Evolutionary conservation across 2,888 invertebrate genomes (phyloP), one percentile per base, ranked within the genome.

Genomic region (Epinotia demarniana): DNA sequence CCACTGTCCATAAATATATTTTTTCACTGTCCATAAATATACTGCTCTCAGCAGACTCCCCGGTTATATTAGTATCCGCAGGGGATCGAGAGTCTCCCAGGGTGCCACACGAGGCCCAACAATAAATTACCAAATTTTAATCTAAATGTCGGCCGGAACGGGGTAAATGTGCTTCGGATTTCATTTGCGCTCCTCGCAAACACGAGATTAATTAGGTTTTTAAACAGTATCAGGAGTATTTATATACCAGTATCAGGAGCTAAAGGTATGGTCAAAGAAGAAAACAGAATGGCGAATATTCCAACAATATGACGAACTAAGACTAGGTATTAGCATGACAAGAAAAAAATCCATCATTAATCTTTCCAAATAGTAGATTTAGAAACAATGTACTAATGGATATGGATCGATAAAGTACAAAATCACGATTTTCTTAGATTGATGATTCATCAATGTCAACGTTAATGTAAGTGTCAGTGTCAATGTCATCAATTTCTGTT

Each of bases 121-220:
- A 57, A 66, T 73, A 73, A 60, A 73, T 73, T 53, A 66, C 33
- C n/a, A 11, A 33, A 53, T 73, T 66, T 73, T 66, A 73, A 73
- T 68, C 68, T 73, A 73, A 66, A 33, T 73, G 72, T 66, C 72
- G 18, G 53, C 27, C 18, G 9, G 23, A 33, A 60, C 39, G 39
- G 58, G 13, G 46, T 23, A 19, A 39, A 55, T 39, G 55, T 53
- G 53, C 43, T 57, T 58, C 58, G 43, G 23, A 60, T 60, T 58
- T 27, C 55, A 72, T 27, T 58, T n/a, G 19, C 8, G 66, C n/a
- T 57, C 13, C 16, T 13, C 55, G 33, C 11, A 64, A 64, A 66
- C 64, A 23, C 49, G 49, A 49, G 19, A 73, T 57, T 46, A 66
- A 49, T 64, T 72, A 49, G 61, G 49, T 58, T 55, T 63, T 19